These are phyloP conservation scores for Esox masquinongy DNA, from an alignment of 2,797 vertebrate species.

Conservation along the genomic window DNA sequence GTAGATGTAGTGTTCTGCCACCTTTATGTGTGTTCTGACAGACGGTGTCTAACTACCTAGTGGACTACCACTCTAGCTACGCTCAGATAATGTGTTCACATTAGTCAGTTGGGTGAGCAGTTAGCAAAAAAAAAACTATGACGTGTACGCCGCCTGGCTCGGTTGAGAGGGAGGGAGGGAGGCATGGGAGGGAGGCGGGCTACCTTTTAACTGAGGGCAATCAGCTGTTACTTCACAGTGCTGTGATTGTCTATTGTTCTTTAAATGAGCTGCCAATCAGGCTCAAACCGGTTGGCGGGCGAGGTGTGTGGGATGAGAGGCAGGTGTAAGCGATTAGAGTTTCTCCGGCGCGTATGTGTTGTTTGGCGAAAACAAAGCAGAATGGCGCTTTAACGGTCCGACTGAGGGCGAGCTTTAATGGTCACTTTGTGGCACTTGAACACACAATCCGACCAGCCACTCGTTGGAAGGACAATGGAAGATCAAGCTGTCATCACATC, in stretches of 20 bases:
- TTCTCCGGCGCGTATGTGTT: conserved; percentile 32
- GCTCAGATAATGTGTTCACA: background rate
- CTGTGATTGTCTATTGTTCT: conserved; percentile 61
- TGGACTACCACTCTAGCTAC: background rate
- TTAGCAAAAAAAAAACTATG: background rate
- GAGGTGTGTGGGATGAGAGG: conserved; percentile 60
- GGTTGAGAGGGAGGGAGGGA: conserved; percentile 33
- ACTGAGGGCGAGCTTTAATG: conserved; percentile 41
- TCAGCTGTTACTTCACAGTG: conserved; percentile 29
- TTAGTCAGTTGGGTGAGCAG: background rate
- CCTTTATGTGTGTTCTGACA: conserved; percentile 57
- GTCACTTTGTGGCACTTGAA: conserved; percentile 49
- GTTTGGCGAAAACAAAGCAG: conserved; percentile 44
- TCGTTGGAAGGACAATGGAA: background rate
- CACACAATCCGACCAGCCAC: conserved; percentile 43
- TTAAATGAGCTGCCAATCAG: conserved; percentile 60
- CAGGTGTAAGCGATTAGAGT: conserved; percentile 61
- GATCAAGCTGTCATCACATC: background rate
- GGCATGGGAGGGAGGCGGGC: background rate
- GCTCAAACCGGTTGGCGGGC: conserved; percentile 33
- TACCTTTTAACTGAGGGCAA: conserved; percentile 38
- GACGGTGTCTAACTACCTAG: conserved; percentile 62
- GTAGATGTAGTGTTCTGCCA: conserved; percentile 25
- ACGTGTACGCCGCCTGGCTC: conserved; percentile 12
- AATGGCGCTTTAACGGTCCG: conserved; percentile 29